phyloP scores from a whole-genome alignment of 2,888 invertebrate genomes.

The Actias luna region DNA sequence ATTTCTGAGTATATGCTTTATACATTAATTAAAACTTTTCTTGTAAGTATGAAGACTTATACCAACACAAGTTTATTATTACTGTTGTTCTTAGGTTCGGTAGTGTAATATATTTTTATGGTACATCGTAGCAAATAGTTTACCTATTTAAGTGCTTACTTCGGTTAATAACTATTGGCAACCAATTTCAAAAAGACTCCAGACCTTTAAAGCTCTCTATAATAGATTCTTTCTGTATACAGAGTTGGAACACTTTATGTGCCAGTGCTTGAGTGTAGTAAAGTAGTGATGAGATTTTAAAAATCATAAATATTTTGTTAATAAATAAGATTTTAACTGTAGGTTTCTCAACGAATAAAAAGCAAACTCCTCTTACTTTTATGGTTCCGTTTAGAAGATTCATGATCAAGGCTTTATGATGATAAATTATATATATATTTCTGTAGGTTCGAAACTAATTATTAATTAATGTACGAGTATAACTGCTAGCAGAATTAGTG shows the following conservation, averaged over 20 bases:
- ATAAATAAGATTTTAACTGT: too few species aligned
- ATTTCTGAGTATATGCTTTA: not conserved
- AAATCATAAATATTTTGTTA: not conserved
- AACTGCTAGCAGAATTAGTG: too few species aligned
- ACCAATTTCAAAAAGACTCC: not conserved
- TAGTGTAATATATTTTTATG: not conserved
- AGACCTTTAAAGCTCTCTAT: not conserved
- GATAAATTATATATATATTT: too few species aligned
- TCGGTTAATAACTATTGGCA: not conserved
- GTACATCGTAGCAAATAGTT: not conserved
- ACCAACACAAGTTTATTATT: not conserved
- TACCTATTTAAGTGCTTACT: not conserved
- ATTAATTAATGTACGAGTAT: too few species aligned
- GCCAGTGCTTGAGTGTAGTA: not conserved
- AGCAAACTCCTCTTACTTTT: too few species aligned
- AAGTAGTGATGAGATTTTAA: not conserved
- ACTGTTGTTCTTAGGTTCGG: not conserved
- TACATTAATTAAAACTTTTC: not conserved
- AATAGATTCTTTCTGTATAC: not conserved
- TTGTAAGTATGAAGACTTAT: not conserved
- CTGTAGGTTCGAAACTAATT: too few species aligned
- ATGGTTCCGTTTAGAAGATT: too few species aligned
- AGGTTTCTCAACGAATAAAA: too few species aligned
- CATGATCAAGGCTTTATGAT: too few species aligned
- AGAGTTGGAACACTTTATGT: not conserved